These are phyloP conservation scores for Microcebus lehilahytsara DNA, from an alignment of 2,113 vertebrate species.

Conservation along the genomic window DNA sequence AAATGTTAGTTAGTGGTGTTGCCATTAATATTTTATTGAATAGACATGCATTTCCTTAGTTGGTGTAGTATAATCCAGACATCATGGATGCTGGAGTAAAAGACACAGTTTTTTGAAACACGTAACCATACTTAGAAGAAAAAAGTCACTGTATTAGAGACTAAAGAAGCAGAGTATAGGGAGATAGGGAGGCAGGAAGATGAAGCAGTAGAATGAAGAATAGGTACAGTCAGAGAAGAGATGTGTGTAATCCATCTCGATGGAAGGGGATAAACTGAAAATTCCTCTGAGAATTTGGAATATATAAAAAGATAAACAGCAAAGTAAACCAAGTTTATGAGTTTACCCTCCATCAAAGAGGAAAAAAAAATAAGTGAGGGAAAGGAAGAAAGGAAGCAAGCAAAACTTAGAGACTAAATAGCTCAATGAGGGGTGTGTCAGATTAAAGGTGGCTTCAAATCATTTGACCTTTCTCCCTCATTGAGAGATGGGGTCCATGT, in stretches of 20 bases:
- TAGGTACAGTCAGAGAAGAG: not conserved
- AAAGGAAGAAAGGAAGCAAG: not conserved
- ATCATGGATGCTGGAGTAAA: not conserved
- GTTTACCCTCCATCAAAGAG: not conserved
- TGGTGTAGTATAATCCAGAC: not conserved
- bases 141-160: not conserved
- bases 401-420: not conserved
- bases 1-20: not conserved
- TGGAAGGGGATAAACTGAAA: not conserved
- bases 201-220: not conserved
- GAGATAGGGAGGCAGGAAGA: not conserved
- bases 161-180: not conserved
- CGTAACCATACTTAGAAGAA: not conserved
- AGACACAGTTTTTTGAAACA: not conserved
- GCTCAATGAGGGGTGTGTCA: not conserved
- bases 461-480: not conserved
- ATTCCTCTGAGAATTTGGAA: not conserved
- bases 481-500: not conserved
- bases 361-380: not conserved
- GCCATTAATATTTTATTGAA: not conserved
- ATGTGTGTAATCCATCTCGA: not conserved
- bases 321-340: not conserved
- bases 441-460: not conserved
- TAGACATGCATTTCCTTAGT: not conserved
- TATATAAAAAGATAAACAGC: not conserved